Conservation (phyloP, 1,140 invertebrate genomes). For the Dendrolimus kikuchii region DNA sequence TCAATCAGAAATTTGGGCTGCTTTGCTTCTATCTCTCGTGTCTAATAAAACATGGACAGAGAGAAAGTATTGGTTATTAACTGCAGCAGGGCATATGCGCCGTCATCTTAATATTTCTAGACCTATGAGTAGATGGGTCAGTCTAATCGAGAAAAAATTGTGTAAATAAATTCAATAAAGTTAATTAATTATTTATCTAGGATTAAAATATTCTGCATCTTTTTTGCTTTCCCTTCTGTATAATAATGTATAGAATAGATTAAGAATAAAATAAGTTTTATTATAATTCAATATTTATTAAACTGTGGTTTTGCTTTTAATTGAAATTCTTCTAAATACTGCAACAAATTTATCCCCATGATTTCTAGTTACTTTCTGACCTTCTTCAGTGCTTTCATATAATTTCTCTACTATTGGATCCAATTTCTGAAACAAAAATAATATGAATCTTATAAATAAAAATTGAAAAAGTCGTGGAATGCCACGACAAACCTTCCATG, state of each 20-base stretch:
- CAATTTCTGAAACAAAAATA: conserved; percentile 72
- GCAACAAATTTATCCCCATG: conserved; percentile 95
- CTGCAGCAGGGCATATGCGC: conserved; percentile 36
- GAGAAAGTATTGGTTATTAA: conserved; percentile 41
- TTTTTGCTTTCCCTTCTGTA: too few relatives aligned
- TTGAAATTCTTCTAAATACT: conserved; percentile 84
- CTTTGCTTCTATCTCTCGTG: conserved; percentile 43
- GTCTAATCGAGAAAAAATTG: conserved; percentile 50
- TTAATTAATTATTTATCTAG: conserved; percentile 2
- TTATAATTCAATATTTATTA: conserved; percentile 1
- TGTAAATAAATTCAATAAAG: conserved; percentile 19
- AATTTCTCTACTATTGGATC: conserved; percentile 93
- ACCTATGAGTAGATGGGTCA: conserved; percentile 45
- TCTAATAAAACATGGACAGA: conserved; percentile 32
- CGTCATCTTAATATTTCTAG: conserved; percentile 40
- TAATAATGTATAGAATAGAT: too few relatives aligned
- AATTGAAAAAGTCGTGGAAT: too few relatives aligned
- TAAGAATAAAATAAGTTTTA: conserved; percentile 10
- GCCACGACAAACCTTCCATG: too few relatives aligned
- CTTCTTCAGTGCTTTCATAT: conserved; percentile 96
- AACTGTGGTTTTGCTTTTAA: conserved; percentile 20
- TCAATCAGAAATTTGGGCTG: conserved; percentile 55
- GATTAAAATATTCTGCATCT: neutral
- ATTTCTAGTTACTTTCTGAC: conserved; percentile 97
- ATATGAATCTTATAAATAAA: conserved; percentile 8